Conservation (phyloP, 2,888 invertebrate genomes). For the Hymenopus coronatus region DNA sequence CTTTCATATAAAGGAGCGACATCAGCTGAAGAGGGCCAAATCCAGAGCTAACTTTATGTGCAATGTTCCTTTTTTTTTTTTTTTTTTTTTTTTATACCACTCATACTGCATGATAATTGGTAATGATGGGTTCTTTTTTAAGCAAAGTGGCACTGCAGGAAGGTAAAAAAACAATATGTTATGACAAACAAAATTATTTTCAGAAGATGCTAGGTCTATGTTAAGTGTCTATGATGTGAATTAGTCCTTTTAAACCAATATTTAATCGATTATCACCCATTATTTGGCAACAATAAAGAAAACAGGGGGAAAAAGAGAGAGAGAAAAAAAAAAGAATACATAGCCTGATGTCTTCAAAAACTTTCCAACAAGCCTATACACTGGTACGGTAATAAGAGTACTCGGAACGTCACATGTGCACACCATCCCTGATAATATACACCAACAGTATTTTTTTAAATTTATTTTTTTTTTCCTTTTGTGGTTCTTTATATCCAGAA, state of each 20-base stretch:
- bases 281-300: conserved; percentile 15
- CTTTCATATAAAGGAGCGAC: conserved; percentile 10
- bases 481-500: conserved; percentile 4
- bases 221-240: neutral
- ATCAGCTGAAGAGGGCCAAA: neutral
- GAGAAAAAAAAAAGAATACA: conserved; percentile 22
- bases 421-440: conserved; percentile 31
- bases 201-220: conserved; percentile 12
- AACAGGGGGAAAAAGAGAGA: conserved; percentile 14
- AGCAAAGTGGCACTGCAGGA: conserved; percentile 9
- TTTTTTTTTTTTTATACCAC: too few species aligned
- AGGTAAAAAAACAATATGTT: conserved; percentile 1
- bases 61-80: neutral
- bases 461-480: neutral
- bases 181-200: conserved; percentile 13
- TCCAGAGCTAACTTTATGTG: neutral
- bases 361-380: conserved; percentile 31
- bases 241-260: conserved; percentile 11
- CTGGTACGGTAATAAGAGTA: conserved; percentile 13
- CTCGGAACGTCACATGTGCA: conserved; percentile 20
- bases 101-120: neutral
- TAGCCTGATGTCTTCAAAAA: conserved; percentile 25
- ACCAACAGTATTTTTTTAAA: conserved; percentile 21
- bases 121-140: neutral
- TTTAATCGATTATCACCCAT: conserved; percentile 3